Percentiles rank a stretch among this genome's conserved stretches.
Conservation (phyloP, 30 jellyfish, hydroid and myxozoan species). For the Chrysaora quinquecirrha region DNA sequence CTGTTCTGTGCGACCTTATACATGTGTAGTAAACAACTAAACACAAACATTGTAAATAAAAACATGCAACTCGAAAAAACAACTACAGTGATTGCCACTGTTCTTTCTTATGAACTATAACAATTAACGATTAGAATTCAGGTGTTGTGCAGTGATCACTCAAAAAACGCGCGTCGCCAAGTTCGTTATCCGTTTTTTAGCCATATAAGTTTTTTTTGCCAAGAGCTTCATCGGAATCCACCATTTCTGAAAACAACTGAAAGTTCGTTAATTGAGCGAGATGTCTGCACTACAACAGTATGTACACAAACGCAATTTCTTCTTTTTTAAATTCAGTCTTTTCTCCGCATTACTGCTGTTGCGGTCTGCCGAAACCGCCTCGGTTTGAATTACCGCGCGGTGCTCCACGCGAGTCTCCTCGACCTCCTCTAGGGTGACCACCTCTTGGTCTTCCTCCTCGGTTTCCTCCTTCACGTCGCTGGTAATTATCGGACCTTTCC, state of each 20-base stretch:
- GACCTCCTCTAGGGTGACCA: slow-evolving; percentile 74
- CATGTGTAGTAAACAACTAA: too few relatives aligned
- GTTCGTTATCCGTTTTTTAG: too few relatives aligned
- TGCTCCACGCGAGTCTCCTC: slow-evolving; percentile 56
- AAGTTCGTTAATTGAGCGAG: slow-evolving; percentile 2
- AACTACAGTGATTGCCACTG: neutral
- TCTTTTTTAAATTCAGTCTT: neutral
- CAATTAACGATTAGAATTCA: neutral
- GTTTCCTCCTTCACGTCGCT: slow-evolving; percentile 71
- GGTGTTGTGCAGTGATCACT: too few relatives aligned
- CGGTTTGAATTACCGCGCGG: slow-evolving; percentile 21
- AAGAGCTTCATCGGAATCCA: slow-evolving; percentile 68
- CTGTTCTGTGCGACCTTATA: too few relatives aligned
- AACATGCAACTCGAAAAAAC: too few relatives aligned
- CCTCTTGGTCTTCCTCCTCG: slow-evolving; percentile 86
- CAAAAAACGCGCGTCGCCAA: too few relatives aligned
- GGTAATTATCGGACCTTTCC: slow-evolving; percentile 52
- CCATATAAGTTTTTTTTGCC: too few relatives aligned
- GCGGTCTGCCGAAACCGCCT: slow-evolving; percentile 18
- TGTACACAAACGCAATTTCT: slow-evolving; percentile 65
- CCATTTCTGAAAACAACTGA: neutral
- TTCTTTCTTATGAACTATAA: neutral
- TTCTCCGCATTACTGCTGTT: slow-evolving; percentile 27
- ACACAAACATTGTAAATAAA: too few relatives aligned
- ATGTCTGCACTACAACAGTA: slow-evolving; percentile 34